Evolutionary conservation across 2,888 invertebrate species (phyloP).

Genomic region (Cryptosula pallasiana): DNA sequence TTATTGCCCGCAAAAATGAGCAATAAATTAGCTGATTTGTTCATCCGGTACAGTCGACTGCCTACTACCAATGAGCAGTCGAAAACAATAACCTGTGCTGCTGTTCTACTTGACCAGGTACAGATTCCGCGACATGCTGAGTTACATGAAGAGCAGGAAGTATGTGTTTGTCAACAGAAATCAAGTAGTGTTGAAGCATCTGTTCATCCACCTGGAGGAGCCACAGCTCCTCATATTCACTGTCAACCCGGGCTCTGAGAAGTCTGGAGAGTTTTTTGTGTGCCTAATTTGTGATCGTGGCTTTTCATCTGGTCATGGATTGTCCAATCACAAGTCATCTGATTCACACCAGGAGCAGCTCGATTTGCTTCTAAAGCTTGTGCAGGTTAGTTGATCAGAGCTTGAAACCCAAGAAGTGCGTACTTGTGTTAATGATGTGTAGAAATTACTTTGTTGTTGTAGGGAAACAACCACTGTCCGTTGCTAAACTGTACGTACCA

Average conservation of each 20-base stretch:
- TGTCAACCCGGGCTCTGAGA: constrained; percentile 5
- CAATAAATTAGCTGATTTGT: too few species aligned
- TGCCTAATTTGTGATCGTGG: constrained; percentile 15
- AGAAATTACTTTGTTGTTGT: background rate
- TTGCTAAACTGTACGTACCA: background rate
- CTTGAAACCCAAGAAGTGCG: too few species aligned
- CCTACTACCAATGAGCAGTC: too few species aligned
- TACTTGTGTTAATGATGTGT: background rate
- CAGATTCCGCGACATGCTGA: background rate
- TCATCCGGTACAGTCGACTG: too few species aligned
- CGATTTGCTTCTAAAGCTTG: background rate
- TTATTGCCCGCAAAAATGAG: too few species aligned
- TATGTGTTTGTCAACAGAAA: background rate
- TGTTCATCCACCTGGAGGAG: background rate
- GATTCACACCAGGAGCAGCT: background rate
- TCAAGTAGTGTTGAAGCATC: background rate
- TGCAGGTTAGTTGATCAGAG: background rate
- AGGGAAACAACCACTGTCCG: background rate
- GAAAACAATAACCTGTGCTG: too few species aligned
- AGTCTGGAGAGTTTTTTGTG: background rate
- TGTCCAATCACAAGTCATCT: background rate
- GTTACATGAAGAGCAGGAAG: constrained; percentile 6
- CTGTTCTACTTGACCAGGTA: background rate
- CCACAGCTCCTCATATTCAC: background rate
- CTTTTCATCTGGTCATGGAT: background rate